phyloP scores from a whole-genome alignment of 2,888 invertebrate species.

The Mimumesa dahlbomi region DNA sequence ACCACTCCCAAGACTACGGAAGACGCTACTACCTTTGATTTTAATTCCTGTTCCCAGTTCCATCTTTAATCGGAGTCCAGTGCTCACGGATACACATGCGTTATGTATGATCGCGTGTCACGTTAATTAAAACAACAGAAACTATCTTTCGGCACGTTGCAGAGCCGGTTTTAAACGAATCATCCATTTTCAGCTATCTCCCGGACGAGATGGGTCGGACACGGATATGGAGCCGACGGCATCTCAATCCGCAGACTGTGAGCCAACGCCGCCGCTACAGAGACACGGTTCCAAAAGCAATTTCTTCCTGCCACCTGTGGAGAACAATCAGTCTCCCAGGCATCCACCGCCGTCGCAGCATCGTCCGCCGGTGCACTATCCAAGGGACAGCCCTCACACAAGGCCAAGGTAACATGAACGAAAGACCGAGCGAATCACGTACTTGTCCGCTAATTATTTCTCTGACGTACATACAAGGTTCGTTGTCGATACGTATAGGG shows the following conservation, averaged over 20 bases:
- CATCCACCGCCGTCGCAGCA: conserved; percentile 81
- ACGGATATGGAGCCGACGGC: conserved; percentile 94
- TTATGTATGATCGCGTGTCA: conserved; percentile 29
- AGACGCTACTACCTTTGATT: too few relatives aligned
- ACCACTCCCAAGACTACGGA: conserved; percentile 43
- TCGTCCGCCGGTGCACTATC: conserved; percentile 82
- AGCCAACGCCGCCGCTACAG: conserved; percentile 93
- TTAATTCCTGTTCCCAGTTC: conserved; percentile 25
- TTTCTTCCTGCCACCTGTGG: conserved; percentile 90
- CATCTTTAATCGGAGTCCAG: conserved; percentile 35
- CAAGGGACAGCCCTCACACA: conserved; percentile 90
- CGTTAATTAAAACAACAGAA: too few relatives aligned
- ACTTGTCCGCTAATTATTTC: conserved; percentile 28
- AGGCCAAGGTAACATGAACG: conserved; percentile 83
- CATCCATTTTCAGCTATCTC: conserved; percentile 86
- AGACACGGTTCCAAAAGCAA: conserved; percentile 93
- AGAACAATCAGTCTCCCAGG: conserved; percentile 80
- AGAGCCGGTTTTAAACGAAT: too few relatives aligned
- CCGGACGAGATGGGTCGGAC: conserved; percentile 91
- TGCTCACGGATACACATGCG: conserved; percentile 29
- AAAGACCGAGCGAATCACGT: not conserved
- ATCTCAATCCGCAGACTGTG: conserved; percentile 95
- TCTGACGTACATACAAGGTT: conserved; percentile 43
- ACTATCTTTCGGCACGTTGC: too few relatives aligned
- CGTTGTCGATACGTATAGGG: conserved; percentile 77